phyloP scores from a whole-genome alignment of 2,888 invertebrate genomes.

The Dioctria rufipes region DNA sequence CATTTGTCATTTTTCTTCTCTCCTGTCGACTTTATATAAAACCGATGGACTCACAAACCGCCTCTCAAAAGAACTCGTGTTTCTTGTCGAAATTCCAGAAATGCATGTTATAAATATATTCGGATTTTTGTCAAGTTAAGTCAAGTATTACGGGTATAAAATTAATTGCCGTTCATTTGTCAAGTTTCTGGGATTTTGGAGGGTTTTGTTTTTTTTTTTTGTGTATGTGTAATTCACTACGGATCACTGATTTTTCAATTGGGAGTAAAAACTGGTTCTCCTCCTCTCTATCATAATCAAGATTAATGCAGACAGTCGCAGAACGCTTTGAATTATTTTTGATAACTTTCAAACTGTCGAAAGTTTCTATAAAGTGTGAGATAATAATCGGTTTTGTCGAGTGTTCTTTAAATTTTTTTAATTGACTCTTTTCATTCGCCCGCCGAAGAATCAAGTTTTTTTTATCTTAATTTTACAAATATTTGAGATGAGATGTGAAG shows the following conservation, averaged over 20 bases:
- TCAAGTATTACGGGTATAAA: background rate
- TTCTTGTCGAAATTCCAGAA: background rate
- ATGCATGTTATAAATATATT: background rate
- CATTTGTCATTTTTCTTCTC: background rate
- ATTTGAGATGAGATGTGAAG: no score
- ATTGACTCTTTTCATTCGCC: background rate
- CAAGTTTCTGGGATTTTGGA: background rate
- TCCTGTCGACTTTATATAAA: background rate
- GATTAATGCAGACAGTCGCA: no score
- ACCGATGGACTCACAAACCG: background rate
- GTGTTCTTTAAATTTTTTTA: background rate
- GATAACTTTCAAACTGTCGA: constrained; percentile 31
- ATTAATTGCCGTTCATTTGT: constrained; percentile 30
- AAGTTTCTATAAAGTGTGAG: background rate
- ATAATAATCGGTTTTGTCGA: constrained; percentile 25
- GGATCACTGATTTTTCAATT: background rate
- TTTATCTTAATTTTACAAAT: background rate
- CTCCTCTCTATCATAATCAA: background rate
- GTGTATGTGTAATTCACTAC: background rate
- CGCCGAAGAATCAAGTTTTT: background rate
- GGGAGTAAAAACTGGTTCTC: constrained; percentile 18
- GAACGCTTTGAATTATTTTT: constrained; percentile 7
- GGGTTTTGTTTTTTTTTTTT: background rate
- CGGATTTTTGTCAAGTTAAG: background rate
- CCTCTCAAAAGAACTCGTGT: background rate